Conservation (phyloP, 2,113 vertebrate species). For the Rhipidura dahli region DNA sequence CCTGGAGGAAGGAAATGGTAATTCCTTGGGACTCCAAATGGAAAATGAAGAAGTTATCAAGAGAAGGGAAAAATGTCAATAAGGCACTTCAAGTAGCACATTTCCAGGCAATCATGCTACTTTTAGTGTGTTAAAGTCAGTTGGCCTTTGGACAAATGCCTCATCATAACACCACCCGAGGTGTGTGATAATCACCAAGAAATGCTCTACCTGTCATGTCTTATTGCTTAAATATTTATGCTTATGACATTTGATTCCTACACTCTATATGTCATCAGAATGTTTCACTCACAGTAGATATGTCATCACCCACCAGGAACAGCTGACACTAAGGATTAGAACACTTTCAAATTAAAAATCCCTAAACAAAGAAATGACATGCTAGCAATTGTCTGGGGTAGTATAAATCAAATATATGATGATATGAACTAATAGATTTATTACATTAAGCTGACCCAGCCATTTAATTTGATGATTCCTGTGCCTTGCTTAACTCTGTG, state of each 20-base stretch:
- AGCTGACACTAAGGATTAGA: constrained; percentile 72
- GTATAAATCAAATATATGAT: constrained; percentile 66
- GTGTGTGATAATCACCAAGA: constrained; percentile 67
- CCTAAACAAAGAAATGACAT: constrained; percentile 69
- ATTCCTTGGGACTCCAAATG: background rate
- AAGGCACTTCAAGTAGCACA: constrained; percentile 14
- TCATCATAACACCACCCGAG: constrained; percentile 58
- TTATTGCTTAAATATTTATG: constrained; percentile 74
- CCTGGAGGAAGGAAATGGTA: background rate
- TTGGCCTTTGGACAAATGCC: constrained; percentile 66
- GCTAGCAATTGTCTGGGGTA: constrained; percentile 60
- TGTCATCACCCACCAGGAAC: constrained; percentile 69
- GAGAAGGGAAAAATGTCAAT: constrained; percentile 9
- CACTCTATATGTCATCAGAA: constrained; percentile 71
- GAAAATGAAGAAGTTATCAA: constrained; percentile 18
- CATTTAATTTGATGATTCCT: constrained; percentile 53
- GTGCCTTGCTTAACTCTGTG: background rate
- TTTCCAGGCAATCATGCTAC: constrained; percentile 29
- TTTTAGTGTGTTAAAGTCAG: constrained; percentile 41
- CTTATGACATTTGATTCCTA: constrained; percentile 71
- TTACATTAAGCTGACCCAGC: constrained; percentile 55
- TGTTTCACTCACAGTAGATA: constrained; percentile 68
- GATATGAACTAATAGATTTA: constrained; percentile 62
- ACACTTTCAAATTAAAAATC: constrained; percentile 70
- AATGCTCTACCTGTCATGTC: constrained; percentile 71